Base-by-base conservation (phyloP, 1,140 invertebrate genomes). In the Neodiprion fabricii region DNA sequence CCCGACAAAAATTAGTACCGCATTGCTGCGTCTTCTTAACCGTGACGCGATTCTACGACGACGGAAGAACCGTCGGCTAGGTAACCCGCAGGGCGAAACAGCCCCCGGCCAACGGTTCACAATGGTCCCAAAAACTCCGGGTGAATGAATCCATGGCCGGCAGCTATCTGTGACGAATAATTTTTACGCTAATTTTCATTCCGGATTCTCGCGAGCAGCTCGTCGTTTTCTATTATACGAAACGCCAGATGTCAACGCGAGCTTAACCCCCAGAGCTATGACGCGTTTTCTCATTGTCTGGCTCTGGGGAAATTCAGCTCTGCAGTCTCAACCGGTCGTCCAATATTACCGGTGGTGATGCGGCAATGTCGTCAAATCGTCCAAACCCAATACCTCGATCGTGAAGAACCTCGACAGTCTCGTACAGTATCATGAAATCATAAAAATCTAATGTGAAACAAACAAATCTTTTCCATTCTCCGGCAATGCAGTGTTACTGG, bases 111-210 rank as follows among this genome's bases (percentile, higher is more conserved):
- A 40, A 40, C 3, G 53, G 3, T 61, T 61, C n/a, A 61, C 53
- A 61, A 61, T 61, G 53, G 11, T 12, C 53, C 28, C 28, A 9
- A 61, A 61, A 12, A 12, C 53, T 17, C n/a, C 28, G 28, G 28
- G 1, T 40, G 28, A 40, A 40, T 40, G 28, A 40, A 61, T 14
- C 53, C 53, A 12, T 61, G n/a, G 53, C 28, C 28, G 28, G 28
- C 28, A 61, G 53, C 53, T 61, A 53, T 77, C 81, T 75, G 80
- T 82, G 81, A 83, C 81, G 81, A 83, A 83, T 83, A 81, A 81
- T 83, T 83, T 83, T 82, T 80, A 82, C 81, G 81, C 78, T 76
- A 76, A 82, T 83, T 83, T 76, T 67, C 40, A 75, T 47, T 12
- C 47, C n/a, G 23, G 65, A 72, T 72, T 67, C 70, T n/a, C 69